Percentiles rank a stretch among this genome's conserved stretches.
These are phyloP conservation scores for Mormoops blainvillei DNA, from an alignment of 2,113 vertebrate genomes.

Conservation along the genomic window DNA sequence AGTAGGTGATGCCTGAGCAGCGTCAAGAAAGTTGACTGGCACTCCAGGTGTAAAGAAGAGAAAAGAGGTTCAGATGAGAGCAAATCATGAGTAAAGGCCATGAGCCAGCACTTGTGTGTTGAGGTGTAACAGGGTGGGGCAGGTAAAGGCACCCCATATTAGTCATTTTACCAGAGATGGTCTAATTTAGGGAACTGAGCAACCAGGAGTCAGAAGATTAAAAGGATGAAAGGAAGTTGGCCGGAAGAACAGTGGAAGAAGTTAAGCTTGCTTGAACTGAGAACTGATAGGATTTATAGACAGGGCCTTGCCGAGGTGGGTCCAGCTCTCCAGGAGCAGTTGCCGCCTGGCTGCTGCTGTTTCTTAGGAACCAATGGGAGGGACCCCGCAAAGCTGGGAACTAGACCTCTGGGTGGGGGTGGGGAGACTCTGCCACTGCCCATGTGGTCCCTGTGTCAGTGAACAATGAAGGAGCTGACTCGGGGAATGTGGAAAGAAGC, in stretches of 20 bases:
- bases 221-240: neutral
- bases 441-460: rapidly evolving
- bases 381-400: rapidly evolving
- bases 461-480: neutral
- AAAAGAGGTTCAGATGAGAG: neutral
- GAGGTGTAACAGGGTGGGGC: neutral
- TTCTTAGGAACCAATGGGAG: neutral
- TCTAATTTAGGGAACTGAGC: neutral
- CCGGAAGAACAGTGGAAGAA: neutral
- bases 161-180: neutral
- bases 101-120: rapidly evolving
- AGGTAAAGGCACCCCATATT: rapidly evolving
- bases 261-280: too few species aligned
- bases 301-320: too few species aligned
- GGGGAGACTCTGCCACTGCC: rapidly evolving
- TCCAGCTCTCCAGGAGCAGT: rapidly evolving
- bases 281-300: neutral
- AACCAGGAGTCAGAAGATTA: neutral
- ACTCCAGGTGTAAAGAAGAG: neutral
- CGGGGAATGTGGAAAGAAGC: neutral
- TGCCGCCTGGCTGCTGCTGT: rapidly evolving
- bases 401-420: rapidly evolving
- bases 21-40: neutral
- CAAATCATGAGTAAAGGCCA: neutral
- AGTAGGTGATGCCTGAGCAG: neutral